Base-by-base conservation (phyloP, 2,113 vertebrate genomes). In the Thymallus thymallus region DNA sequence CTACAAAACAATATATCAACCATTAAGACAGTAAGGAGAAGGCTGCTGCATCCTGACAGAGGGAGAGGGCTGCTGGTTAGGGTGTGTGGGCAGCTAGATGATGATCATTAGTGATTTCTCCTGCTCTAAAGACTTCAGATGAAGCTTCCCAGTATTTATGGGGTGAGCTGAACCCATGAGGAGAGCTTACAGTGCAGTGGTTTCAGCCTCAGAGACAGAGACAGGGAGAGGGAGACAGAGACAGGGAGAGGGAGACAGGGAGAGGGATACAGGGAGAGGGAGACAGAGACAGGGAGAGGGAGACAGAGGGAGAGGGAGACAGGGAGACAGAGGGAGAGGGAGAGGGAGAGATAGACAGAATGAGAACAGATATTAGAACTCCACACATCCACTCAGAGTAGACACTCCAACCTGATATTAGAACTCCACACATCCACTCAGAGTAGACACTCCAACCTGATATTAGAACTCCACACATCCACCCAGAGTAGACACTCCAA, bases 51-150 rank as follows among this genome's bases (percentile, higher is more conserved):
- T 1, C 18, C 13, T 2, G 24, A n/a, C 14, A 30, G 64, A n/a
- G n/a, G n/a, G n/a, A n/a, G n/a, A n/a, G n/a, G 29, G 14, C 29
- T 16, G 16, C 64, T 5, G 64, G 35, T 10, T 41, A 41, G 35
- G 35, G 10, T 3, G 35, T 41, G 35, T 10, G 35, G 3, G 18
- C 5, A 62, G 60, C 22, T 62, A n/a, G 18, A 58, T n/a, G 14
- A 16, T 18, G 61, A 66, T 20, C 9, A 66, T 9, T 23, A 60
- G 5, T 70, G 72, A 56, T 71, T 64, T 73, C 56, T n/a, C 51
- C 20, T 74, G 41, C 14, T n/a, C 23, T 72, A 63, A 66, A 74
- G 72, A 46, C 48, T 51, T 51, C n/a, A 64, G 2, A 48, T 62
- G 32, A 41, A 23, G 69, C 26, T 20, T 20, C 18, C 6, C 6